Evolutionary conservation across 2,888 invertebrate genomes (phyloP), one percentile per base, ranked within the genome.

Genomic region (Ochropleura plecta): DNA sequence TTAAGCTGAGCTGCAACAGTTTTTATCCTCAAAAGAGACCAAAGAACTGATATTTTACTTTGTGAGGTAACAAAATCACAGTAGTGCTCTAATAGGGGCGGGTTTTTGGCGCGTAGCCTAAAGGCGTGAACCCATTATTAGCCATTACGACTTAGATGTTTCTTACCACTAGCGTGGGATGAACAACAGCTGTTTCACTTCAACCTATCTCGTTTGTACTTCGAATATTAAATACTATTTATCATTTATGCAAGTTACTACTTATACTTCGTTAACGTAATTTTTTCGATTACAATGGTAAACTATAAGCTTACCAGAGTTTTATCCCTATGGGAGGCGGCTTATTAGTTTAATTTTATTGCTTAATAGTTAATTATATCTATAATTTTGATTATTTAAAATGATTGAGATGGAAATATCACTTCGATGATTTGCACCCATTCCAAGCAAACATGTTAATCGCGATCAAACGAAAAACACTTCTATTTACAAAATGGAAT

Each of bases 81-180:
- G 55, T 72, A 65, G 12, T 72, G 48, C 30, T 62, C 44, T 40
- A 62, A 70, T 67, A 55, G 12, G 71, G 66, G 49, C 42, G 42
- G 55, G 60, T 18, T 63, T 82, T 64, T 84, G 84, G 82, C 84
- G 46, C 63, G 66, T 60, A 70, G 81, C 82, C 81, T 76, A 64
- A 66, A 81, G 81, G 67, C 76, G 48, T 57, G 20, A 69, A 76
- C 51, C 69, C 66, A 81, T 84, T 82, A 82, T 70, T 67, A 73
- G 59, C 63, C 72, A 81, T 84, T 84, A 74, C 30, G 42, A 81
- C 76, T 72, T 76, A 76, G 72, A 64, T 70, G 81, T 81, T 82
- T 76, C 84, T 73, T 67, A 69, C 46, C 49, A 70, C 84, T 67
- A 67, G 42, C 84, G 81, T 81, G 82, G 49, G 76, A 81, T 70